Evolutionary conservation across 2,797 vertebrate genomes (phyloP).

Genomic region (Anguilla megastoma): DNA sequence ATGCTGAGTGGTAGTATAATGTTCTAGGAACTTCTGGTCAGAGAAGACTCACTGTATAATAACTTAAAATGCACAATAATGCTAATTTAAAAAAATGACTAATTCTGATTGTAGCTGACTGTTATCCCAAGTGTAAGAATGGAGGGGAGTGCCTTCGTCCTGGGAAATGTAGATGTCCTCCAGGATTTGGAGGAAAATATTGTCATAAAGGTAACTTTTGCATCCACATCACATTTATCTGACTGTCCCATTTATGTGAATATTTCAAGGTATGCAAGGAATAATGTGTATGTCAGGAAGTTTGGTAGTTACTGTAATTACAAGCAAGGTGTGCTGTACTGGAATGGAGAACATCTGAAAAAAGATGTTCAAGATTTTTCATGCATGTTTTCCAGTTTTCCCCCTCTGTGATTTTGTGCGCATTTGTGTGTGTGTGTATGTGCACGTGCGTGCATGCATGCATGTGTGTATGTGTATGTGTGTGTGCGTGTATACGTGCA

Average conservation of each 20-base stretch:
- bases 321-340: neutral
- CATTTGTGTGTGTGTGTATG: neutral
- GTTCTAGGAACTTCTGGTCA: neutral
- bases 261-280: neutral
- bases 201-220: constrained; percentile 78
- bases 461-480: constrained; percentile 25
- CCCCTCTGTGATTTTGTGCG: neutral
- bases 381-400: neutral
- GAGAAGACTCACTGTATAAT: neutral
- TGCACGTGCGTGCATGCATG: neutral
- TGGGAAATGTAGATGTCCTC: constrained; percentile 82
- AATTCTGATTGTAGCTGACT: constrained; percentile 70
- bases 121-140: constrained; percentile 87
- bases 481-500: neutral
- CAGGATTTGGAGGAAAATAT: constrained; percentile 80
- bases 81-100: constrained; percentile 5
- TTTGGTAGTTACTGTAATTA: neutral
- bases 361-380: neutral
- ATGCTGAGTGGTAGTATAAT: neutral
- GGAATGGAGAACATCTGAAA: neutral
- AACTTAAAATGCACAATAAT: neutral
- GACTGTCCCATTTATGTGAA: constrained; percentile 26
- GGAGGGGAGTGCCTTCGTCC: constrained; percentile 81
- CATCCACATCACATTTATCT: neutral
- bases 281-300: neutral